Evolutionary conservation across 2,888 invertebrate genomes (phyloP), one percentile per base, ranked within the genome.

Genomic region (Himalopsyche japonica): DNA sequence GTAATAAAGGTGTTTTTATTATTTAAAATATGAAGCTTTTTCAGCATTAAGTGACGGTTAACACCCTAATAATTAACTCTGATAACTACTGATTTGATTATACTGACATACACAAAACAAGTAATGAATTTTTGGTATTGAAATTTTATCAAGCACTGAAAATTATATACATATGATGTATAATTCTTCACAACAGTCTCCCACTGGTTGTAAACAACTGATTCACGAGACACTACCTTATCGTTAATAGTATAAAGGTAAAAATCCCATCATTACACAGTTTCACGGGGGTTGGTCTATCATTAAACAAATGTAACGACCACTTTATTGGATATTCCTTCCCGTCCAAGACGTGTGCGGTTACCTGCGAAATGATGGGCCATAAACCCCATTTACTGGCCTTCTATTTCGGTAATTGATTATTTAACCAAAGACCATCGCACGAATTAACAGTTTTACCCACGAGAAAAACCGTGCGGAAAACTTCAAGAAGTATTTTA

Each of bases 261-360:
- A 76, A 76, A 76, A 76, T 76, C 76, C 76, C 76, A 76, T 27
- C 76, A 76, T 84, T 81, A 82, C 84, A 64, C 43, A 47, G 49
- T 57, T 57, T 57, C 57, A 3, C 24, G 57, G 57, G 57, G 57
- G 57, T 57, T 81, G 49, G 81, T 79, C 84, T 79, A 79, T 70
- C 84, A 84, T 84, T 84, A 84, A 84, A 84, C 43, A 79, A 79
- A 76, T 84, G 84, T 84, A 84, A 84, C 84, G 84, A 82, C 81
- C 84, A 34, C 81, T 84, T 84, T 84, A 84, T 81, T 79, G 81
- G 80, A 24, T 34, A 24, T 48, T 48, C 79, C 83, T 37, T 64
- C 30, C 76, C 79, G 77, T 30, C 76, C 47, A 30, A 84, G 76
- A 30, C 76, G n/a, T 34, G 76, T 27, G 76, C 76, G 76, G 32